Conservation (phyloP, 2,113 vertebrate species). For the Cyanocitta stelleri region DNA sequence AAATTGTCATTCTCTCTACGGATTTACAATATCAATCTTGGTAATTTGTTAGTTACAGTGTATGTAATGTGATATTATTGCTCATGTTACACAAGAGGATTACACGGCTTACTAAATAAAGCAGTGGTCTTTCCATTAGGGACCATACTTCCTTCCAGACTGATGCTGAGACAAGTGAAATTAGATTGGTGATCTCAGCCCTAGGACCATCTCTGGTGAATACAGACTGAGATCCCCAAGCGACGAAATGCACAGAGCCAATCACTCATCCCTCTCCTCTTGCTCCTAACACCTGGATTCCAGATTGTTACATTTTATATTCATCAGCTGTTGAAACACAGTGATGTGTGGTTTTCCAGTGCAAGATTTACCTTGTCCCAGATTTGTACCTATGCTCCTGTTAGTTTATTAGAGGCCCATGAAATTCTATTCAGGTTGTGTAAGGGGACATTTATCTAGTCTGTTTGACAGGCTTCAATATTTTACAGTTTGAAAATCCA, state of each 20-base stretch:
- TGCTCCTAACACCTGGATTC: not conserved
- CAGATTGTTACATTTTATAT: conserved; percentile 11
- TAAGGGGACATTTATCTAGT: not conserved
- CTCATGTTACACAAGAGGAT: conserved; percentile 67
- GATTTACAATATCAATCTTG: conserved; percentile 63
- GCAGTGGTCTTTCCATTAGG: conserved; percentile 51
- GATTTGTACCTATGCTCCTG: not conserved
- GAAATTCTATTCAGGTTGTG: not conserved
- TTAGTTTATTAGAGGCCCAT: not conserved
- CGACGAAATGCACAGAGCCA: not conserved
- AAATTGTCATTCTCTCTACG: conserved; percentile 61
- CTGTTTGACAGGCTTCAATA: not conserved
- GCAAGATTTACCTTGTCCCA: not conserved
- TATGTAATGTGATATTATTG: conserved; percentile 65
- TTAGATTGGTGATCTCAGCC: conserved; percentile 44
- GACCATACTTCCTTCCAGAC: conserved; percentile 54
- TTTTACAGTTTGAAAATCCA: not conserved
- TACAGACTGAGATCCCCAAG: not conserved
- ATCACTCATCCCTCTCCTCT: not conserved
- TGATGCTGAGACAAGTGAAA: conserved; percentile 40
- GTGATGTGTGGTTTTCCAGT: not conserved
- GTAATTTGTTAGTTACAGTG: conserved; percentile 70
- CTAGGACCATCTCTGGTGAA: conserved; percentile 30
- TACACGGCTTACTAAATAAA: conserved; percentile 65
- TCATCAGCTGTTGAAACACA: not conserved